phyloP scores from a whole-genome alignment of 2,888 invertebrate genomes.

The Leptinotarsa juncta region DNA sequence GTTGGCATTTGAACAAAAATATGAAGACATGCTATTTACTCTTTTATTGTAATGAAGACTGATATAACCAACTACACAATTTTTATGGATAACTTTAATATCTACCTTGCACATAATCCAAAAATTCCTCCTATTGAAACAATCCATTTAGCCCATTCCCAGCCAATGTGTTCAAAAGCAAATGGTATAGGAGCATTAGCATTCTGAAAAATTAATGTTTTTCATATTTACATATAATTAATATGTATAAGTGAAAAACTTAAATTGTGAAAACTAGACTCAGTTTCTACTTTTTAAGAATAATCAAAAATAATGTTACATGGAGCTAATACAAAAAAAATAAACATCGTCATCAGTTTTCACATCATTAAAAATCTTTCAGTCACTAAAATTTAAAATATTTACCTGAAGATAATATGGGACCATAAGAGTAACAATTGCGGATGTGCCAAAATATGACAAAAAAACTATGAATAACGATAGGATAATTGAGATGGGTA shows the following conservation, averaged over 20 bases:
- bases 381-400: not conserved
- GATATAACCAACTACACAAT: not conserved
- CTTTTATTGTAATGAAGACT: too few species aligned
- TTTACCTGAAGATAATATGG: conserved; percentile 82
- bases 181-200: conserved; percentile 83
- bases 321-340: too few species aligned
- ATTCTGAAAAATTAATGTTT: conserved; percentile 68
- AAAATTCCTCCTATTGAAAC: conserved; percentile 88
- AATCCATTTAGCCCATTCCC: conserved; percentile 83
- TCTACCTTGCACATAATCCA: conserved; percentile 84
- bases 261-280: not conserved
- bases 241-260: not conserved
- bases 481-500: conserved; percentile 87
- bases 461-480: conserved; percentile 86
- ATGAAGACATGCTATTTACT: too few species aligned
- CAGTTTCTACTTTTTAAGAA: too few species aligned
- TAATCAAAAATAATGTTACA: too few species aligned
- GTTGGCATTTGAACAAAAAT: too few species aligned
- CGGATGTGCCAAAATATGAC: conserved; percentile 90
- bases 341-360: too few species aligned
- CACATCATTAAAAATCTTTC: not conserved
- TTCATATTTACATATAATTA: not conserved
- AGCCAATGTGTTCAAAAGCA: conserved; percentile 80
- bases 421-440: conserved; percentile 87
- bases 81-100: not conserved